Base-by-base conservation (phyloP, 1,140 invertebrate genomes). In the Paramacrobiotus metropolitanus region DNA sequence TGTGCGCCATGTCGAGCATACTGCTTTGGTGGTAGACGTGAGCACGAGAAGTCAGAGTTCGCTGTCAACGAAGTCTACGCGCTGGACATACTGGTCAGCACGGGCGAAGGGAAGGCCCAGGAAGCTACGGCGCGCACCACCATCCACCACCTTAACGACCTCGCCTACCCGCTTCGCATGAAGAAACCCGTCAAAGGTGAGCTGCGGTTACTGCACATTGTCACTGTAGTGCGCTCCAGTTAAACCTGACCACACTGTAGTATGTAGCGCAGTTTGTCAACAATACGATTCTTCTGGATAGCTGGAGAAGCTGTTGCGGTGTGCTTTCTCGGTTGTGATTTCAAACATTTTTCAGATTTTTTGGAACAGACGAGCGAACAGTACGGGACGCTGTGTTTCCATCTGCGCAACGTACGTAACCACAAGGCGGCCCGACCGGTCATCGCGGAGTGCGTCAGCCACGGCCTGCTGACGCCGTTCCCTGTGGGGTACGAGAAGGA, bases 71-170 rank as follows among this genome's bases (percentile, higher is more conserved):
- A 98, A 79, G 93, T 97, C 1, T 98, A 97, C 77, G 92, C 87
- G 30, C 86, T 99, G 79, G 95, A 99, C 79, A 87, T 98, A 18
- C 78, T 99, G 44, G 80, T 99, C 59, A 92, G 87, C 69, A 87
- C 87, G 59, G 92, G 91, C 31, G 89, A 93, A 72, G 91, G 87
- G 65, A 76, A 76, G 70, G 75, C 74, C 67, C 59, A 63, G 62
- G 30, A 62, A 20, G 20, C 84, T 72, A 87, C 95, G 67, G 87
- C 89, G 20, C 80, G 91, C 69, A 91, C 93, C 40, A 93, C 94
- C 44, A 88, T 98, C 68, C 98, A 88, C 75, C 97, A 96, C 76
- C 96, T 95, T 79, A 96, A 90, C 64, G 92, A 98, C 68, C 87
- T 93, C 73, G 83, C 87, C 62, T 97, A 97, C 77, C 86, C 87